Percentiles rank a stretch among this genome's conserved stretches.
phyloP scores from a whole-genome alignment of 2,113 vertebrate genomes.

The Esox niger region DNA sequence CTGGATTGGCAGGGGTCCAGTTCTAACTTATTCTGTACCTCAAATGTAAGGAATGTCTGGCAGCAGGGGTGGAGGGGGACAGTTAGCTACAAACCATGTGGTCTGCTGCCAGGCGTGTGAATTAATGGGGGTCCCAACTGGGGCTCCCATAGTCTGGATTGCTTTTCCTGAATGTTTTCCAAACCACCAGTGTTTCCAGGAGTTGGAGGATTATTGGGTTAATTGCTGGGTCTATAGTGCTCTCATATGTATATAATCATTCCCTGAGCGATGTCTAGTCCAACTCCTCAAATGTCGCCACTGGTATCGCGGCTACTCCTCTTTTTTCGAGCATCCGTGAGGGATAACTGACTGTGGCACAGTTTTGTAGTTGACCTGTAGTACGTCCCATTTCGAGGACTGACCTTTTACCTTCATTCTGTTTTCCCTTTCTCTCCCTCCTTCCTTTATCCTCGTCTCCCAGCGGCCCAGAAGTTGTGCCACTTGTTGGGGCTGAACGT shows the following conservation, averaged over 20 bases:
- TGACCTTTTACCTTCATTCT: background rate
- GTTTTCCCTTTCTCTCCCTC: background rate
- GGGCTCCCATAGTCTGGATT: background rate
- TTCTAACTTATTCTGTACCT: slow-evolving; percentile 7
- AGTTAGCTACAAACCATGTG: background rate
- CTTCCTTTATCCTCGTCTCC: slow-evolving; percentile 8
- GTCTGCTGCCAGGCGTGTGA: background rate
- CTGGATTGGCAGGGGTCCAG: slow-evolving; percentile 9
- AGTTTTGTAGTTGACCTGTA: too few relatives aligned
- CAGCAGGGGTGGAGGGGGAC: background rate
- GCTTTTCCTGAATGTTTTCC: background rate
- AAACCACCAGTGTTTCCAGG: background rate
- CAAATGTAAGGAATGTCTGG: slow-evolving; percentile 5
- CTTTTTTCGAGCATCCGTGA: background rate
- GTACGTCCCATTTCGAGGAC: background rate
- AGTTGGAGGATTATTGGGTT: background rate
- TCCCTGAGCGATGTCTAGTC: background rate
- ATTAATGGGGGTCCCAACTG: background rate
- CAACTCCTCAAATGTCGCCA: background rate
- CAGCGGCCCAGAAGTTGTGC: slow-evolving; percentile 97
- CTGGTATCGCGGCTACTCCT: background rate
- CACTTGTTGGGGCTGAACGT: slow-evolving; percentile 96
- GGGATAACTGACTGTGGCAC: too few relatives aligned
- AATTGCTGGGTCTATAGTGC: background rate
- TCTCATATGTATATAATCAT: background rate